Evolutionary conservation across 1,140 invertebrate genomes (phyloP), one percentile per base, ranked within the genome.

Genomic region (Drosophila trapezifrons): DNA sequence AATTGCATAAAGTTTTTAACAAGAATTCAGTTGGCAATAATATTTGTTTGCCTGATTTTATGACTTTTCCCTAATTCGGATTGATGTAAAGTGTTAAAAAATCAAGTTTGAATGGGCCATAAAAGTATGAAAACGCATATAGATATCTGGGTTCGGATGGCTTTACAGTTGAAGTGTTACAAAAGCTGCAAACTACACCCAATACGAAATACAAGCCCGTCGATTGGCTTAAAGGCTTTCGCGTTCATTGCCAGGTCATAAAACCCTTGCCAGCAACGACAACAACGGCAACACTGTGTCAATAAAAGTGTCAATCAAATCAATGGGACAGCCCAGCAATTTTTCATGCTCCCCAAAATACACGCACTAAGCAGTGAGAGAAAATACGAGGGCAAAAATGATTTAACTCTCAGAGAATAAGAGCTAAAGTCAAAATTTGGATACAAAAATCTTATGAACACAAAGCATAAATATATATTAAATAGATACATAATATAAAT

Each of bases 221-320:
- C 55, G 32, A 64, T 74, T 74, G 59, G 59, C 78, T 85, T 86
- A 82, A 86, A 78, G 72, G 78, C 66, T 72, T 66, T 71, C 51
- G 51, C 56, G 67, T 56, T 76, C 45, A 66, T 63, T 66, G 60
- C 18, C 60, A 73, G 81, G 82, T 86, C 83, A 78, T 89, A 89
- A 89, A 86, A 86, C 84, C 72, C 79, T 82, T 78, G 65, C 25
- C 42, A 45, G 5, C 49, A 59, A 5, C 13, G 47, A 43, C 13
- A 72, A 73, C 70, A 75, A 71, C 27, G 66, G 58, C 66, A 84
- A 71, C 80, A 77, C 64, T 73, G 52, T 89, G 83, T 86, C 83
- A 86, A 87, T 86, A 87, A 86, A 86, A 83, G 75, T 87, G 83
- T 89, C 83, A 89, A 87, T 87, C 83, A 89, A 87, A 89, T 89